These are phyloP conservation scores for Onthophagus taurus DNA, from an alignment of 1,140 invertebrate genomes.

Conservation along the genomic window DNA sequence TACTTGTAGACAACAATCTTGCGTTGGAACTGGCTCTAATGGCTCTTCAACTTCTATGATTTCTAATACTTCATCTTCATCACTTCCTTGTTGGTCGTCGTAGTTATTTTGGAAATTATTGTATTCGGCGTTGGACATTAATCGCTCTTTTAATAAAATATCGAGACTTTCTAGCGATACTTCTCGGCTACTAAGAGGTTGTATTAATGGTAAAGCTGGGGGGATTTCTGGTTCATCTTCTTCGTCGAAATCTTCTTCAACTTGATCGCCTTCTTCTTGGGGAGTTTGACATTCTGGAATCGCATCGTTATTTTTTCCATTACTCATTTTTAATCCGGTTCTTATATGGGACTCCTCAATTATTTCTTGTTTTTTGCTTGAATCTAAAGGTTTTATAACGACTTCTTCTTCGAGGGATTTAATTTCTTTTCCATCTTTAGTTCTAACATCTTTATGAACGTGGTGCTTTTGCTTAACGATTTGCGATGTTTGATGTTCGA, in stretches of 20 bases:
- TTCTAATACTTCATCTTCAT: constrained; percentile 64
- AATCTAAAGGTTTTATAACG: constrained; percentile 41
- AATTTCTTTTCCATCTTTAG: constrained; percentile 53
- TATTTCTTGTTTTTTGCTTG: constrained; percentile 39
- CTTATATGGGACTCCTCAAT: constrained; percentile 48
- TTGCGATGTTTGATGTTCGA: constrained; percentile 80
- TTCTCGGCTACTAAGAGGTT: constrained; percentile 64
- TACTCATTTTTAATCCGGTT: constrained; percentile 42
- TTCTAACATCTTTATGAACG: constrained; percentile 35
- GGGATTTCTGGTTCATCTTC: constrained; percentile 63
- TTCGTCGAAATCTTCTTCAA: constrained; percentile 50
- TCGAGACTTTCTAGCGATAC: constrained; percentile 71
- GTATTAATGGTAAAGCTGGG: constrained; percentile 62
- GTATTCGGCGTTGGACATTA: constrained; percentile 47
- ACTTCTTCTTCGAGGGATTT: constrained; percentile 51
- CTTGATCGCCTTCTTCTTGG: constrained; percentile 32
- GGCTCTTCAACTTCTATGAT: constrained; percentile 75
- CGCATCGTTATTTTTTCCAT: constrained; percentile 19
- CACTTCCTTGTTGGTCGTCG: constrained; percentile 32
- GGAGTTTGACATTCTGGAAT: constrained; percentile 29
- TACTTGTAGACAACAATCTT: constrained; percentile 76
- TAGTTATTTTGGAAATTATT: constrained; percentile 24
- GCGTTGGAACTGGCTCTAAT: constrained; percentile 68
- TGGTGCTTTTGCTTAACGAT: constrained; percentile 48
- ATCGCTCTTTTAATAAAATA: constrained; percentile 52